Conservation (phyloP, 2,888 invertebrate genomes). For the Osedax frankpressi region DNA sequence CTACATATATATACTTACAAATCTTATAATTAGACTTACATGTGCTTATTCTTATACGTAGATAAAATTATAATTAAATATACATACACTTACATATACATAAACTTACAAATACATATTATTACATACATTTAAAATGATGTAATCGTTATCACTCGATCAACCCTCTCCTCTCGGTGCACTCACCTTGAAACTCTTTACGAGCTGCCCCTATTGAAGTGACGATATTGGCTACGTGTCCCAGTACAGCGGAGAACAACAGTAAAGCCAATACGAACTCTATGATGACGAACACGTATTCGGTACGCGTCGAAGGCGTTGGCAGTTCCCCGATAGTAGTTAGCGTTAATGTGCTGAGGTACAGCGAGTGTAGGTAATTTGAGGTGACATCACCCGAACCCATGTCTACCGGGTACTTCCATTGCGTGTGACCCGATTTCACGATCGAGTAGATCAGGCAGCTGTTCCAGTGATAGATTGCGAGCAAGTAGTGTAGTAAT, state of each 20-base stretch:
- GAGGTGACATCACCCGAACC: slow-evolving; percentile 43
- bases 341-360: slow-evolving; percentile 90
- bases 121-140: neutral
- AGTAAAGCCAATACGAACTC: slow-evolving; percentile 85
- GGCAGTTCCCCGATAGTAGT: slow-evolving; percentile 88
- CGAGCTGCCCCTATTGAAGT: slow-evolving; percentile 89
- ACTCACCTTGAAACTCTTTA: slow-evolving; percentile 91
- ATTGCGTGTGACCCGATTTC: slow-evolving; percentile 26
- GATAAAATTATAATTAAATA: neutral
- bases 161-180: neutral
- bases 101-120: neutral
- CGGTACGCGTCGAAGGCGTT: slow-evolving; percentile 77
- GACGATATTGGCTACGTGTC: slow-evolving; percentile 94
- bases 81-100: slow-evolving; percentile 2
- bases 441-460: slow-evolving; percentile 77
- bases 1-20: neutral
- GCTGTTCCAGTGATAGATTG: slow-evolving; percentile 99
- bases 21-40: neutral
- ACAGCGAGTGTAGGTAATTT: slow-evolving; percentile 92
- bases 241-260: slow-evolving; percentile 86
- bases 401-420: slow-evolving; percentile 34
- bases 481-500: slow-evolving; percentile 71
- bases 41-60: neutral
- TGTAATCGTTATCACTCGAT: neutral
- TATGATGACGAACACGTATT: slow-evolving; percentile 85